phyloP scores from a whole-genome alignment of 2,888 invertebrate species.

The Drosophila anomalata region DNA sequence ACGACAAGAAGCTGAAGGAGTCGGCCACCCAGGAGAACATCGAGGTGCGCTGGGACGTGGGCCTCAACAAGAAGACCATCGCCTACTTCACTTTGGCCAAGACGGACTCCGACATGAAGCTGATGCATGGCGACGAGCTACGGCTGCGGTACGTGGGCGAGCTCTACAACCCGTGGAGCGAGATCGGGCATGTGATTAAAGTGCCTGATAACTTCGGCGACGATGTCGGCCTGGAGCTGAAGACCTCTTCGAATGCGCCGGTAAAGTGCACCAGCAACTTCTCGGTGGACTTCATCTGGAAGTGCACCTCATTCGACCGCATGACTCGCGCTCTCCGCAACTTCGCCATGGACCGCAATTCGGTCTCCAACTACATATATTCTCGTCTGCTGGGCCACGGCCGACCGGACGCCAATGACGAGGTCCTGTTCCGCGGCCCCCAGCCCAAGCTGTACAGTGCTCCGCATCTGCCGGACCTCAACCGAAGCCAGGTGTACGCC shows the following conservation, averaged over 20 bases:
- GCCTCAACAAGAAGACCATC: slow-evolving; percentile 98
- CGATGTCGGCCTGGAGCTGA: slow-evolving; percentile 98
- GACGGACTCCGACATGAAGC: slow-evolving; percentile 98
- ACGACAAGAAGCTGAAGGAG: slow-evolving; percentile 98
- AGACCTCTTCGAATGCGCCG: slow-evolving; percentile 95
- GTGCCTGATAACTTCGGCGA: slow-evolving; percentile 98
- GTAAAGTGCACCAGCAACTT: slow-evolving; percentile 97
- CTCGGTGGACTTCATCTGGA: slow-evolving; percentile 99
- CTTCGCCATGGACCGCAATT: slow-evolving; percentile 98
- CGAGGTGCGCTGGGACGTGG: slow-evolving; percentile 99
- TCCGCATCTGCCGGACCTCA: slow-evolving; percentile 98
- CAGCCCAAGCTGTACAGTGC: slow-evolving; percentile 98
- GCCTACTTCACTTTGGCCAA: slow-evolving; percentile 99
- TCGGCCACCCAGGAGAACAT: slow-evolving; percentile 99
- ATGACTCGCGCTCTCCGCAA: slow-evolving; percentile 97
- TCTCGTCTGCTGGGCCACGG: slow-evolving; percentile 97
- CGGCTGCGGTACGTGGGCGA: slow-evolving; percentile 96
- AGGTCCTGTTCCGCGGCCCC: slow-evolving; percentile 93
- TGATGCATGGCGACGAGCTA: slow-evolving; percentile 99
- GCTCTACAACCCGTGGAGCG: slow-evolving; percentile 97
- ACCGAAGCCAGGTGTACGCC: slow-evolving; percentile 98
- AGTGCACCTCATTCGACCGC: slow-evolving; percentile 98
- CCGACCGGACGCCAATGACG: slow-evolving; percentile 97
- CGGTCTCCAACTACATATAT: slow-evolving; percentile 99
- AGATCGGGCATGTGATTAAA: slow-evolving; percentile 98